Evolutionary conservation across 2,797 vertebrate species (phyloP).

Genomic region (Argya squamiceps): DNA sequence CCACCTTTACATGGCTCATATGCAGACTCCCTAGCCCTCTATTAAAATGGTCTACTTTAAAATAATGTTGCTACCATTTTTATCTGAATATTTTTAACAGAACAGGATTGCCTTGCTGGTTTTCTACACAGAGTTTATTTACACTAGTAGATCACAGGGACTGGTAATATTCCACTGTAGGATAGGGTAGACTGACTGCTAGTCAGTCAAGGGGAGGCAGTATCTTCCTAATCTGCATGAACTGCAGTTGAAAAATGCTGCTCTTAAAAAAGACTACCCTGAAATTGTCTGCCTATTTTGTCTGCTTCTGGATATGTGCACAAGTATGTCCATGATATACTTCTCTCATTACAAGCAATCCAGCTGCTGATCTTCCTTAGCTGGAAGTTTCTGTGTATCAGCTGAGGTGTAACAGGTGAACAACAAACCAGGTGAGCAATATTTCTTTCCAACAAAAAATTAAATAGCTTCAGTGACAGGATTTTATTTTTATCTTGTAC

Average conservation of each 20-base stretch:
- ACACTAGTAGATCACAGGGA: neutral
- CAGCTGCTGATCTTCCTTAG: neutral
- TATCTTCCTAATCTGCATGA: neutral
- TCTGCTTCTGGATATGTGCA: neutral
- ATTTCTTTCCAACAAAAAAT: neutral
- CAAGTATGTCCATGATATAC: neutral
- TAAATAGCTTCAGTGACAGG: neutral
- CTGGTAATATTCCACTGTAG: neutral
- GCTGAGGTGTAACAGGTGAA: neutral
- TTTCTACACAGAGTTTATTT: neutral
- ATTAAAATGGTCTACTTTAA: neutral
- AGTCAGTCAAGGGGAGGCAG: neutral
- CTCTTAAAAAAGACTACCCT: neutral
- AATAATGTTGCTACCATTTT: neutral
- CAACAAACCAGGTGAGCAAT: neutral
- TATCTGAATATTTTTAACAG: neutral
- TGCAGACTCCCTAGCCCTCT: neutral
- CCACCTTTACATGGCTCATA: neutral
- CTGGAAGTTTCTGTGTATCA: neutral
- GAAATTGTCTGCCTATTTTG: neutral
- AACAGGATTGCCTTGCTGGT: neutral
- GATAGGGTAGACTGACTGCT: neutral
- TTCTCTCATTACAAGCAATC: neutral
- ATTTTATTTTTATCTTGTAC: neutral
- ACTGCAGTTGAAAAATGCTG: neutral